phyloP scores from a whole-genome alignment of 1,140 invertebrate genomes.

The Pseudomyrmex concolor region DNA sequence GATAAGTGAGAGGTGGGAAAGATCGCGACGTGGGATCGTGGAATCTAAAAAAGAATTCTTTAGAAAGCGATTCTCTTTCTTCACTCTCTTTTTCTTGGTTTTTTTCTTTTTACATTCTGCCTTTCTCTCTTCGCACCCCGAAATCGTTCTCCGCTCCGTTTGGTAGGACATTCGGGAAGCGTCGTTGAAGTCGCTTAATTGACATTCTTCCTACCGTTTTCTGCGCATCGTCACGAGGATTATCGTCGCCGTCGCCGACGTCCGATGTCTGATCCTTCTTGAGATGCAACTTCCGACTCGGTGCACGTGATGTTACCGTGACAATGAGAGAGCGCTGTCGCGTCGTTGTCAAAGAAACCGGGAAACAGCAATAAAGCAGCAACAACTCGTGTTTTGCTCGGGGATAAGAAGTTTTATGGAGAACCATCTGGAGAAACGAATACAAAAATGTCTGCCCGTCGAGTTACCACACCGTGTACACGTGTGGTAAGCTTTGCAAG shows the following conservation, averaged over 20 bases:
- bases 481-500: background rate
- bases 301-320: slow-evolving; percentile 52
- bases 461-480: background rate
- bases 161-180: slow-evolving; percentile 28
- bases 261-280: slow-evolving; percentile 45
- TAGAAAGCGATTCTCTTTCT: slow-evolving; percentile 26
- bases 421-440: slow-evolving; percentile 4
- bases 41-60: background rate
- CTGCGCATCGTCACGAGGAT: slow-evolving; percentile 2
- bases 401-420: slow-evolving; percentile 38
- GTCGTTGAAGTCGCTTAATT: slow-evolving; percentile 64
- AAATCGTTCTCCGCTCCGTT: background rate
- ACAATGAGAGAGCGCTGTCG: slow-evolving; percentile 19
- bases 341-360: slow-evolving; percentile 15
- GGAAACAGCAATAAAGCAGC: slow-evolving; percentile 33
- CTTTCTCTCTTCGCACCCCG: slow-evolving; percentile 6
- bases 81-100: background rate
- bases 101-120: slow-evolving; percentile 2
- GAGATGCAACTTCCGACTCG: slow-evolving; percentile 30
- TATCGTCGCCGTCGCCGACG: slow-evolving; percentile 36
- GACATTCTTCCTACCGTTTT: slow-evolving; percentile 57
- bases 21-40: slow-evolving; percentile 15
- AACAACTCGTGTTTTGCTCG: background rate
- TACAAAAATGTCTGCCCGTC: slow-evolving; percentile 18
- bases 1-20: background rate